Base-by-base conservation (phyloP, 2,113 vertebrate species). In the Oreochromis tanganicae region DNA sequence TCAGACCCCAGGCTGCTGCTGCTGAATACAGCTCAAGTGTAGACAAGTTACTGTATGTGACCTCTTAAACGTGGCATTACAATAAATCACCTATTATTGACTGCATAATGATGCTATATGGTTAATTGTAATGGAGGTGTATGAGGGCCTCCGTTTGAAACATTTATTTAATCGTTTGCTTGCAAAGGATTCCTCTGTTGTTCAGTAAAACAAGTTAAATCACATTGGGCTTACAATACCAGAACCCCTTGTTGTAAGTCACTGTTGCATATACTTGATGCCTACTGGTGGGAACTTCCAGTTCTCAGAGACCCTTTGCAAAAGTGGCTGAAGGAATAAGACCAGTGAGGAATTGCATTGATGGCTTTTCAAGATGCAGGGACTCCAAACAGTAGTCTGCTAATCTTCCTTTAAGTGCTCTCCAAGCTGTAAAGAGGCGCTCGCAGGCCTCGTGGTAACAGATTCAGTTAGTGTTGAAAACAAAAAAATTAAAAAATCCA, bases 321-420 rank as follows among this genome's bases (percentile, higher is more conserved):
- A 88, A 68, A 48, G 79, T 61, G 82, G 85, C 87, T 87, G 86
- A 9, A 89, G 88, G 84, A 78, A 84, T 80, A 83, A 82, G 80
- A 38, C 71, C 17, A 32, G 84, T 52, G 75, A 54, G 43, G 54
- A 90, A 83, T 83, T 50, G 52, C 61, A 24, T 66, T 94, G 93
- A 96, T 96, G 52, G 83, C 56, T 95, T 95, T 95, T 95, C 92
- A 96, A 95, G 93, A 93, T 88, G 92, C 54, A 50, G 48, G 32
- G 48, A 81, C 84, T 80, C 79, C 88, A 90, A 95, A 94, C 91
- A 91, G 93, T 83, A 95, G 92, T 94, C 92, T 91, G 90, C 90
- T 81, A 41, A 95, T 91, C 71, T 95, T 91, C 66, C 87, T 88
- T 71, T 88, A 94, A 94, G 87, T 86, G 36, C 84, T 94, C 79